Percentiles rank a stretch among this genome's conserved stretches.
Evolutionary conservation across 2,797 vertebrate species (phyloP).

Genomic region (Anguilla obscura): DNA sequence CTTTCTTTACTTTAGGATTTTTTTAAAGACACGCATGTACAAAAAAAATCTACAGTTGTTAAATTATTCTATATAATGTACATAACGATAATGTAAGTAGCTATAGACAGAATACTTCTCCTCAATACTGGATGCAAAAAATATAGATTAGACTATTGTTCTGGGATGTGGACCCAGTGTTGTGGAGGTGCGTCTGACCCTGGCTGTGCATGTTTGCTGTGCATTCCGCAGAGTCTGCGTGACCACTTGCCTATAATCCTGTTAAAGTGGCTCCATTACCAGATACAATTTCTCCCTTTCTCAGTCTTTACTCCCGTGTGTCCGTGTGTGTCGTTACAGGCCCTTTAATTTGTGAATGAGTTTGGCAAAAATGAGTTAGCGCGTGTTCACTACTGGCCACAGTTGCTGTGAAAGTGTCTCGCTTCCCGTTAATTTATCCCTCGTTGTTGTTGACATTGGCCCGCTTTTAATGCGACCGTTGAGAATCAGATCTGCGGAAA

Average conservation of each 20-base stretch:
- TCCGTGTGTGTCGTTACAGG: conserved; percentile 55
- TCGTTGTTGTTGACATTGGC: conserved; percentile 13
- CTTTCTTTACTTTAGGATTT: conserved; percentile 74
- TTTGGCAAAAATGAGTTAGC: not conserved
- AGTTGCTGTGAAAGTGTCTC: conserved; percentile 20
- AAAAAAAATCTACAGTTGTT: conserved; percentile 78
- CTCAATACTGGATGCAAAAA: conserved; percentile 78
- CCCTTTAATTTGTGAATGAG: conserved; percentile 64
- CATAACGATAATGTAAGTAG: conserved; percentile 73
- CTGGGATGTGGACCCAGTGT: conserved; percentile 42
- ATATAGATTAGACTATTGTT: conserved; percentile 60
- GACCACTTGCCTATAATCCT: conserved; percentile 40
- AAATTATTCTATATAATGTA: conserved; percentile 83
- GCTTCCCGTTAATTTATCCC: not conserved
- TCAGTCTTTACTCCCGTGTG: conserved; percentile 52
- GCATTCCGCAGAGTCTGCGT: conserved; percentile 27
- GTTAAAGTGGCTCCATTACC: conserved; percentile 16
- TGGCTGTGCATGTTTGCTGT: conserved; percentile 46
- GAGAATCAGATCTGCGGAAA: not conserved
- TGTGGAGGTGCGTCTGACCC: conserved; percentile 34
- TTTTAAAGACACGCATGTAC: conserved; percentile 86
- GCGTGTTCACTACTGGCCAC: not conserved
- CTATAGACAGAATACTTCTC: conserved; percentile 68
- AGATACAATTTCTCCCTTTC: conserved; percentile 2
- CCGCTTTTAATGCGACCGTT: not conserved